A percentile compares a stretch with the other conserved stretches of the same genome.
phyloP scores from a whole-genome alignment of 2,113 vertebrate genomes.

The Rhabdornis inornatus region DNA sequence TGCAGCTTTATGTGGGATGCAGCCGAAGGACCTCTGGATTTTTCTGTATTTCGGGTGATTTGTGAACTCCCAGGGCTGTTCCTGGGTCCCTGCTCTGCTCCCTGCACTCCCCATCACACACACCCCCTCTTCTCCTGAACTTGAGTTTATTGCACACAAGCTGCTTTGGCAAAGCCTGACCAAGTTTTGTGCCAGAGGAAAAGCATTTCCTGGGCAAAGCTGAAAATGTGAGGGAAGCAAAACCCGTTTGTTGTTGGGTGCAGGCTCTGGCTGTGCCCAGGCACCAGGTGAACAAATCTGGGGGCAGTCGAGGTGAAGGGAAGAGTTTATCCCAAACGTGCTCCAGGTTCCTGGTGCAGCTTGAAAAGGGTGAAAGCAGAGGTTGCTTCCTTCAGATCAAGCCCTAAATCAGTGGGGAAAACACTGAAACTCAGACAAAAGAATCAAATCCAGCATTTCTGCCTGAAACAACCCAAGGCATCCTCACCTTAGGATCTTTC shows the following conservation, averaged over 20 bases:
- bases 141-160: background rate
- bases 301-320: background rate
- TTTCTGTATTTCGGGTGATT: background rate
- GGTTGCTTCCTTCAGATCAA: background rate
- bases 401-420: background rate
- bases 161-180: background rate
- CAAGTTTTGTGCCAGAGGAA: background rate
- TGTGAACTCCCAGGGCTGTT: background rate
- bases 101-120: background rate
- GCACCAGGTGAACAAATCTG: rapidly evolving
- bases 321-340: rapidly evolving
- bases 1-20: background rate
- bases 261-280: rapidly evolving
- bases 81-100: background rate
- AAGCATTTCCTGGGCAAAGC: background rate
- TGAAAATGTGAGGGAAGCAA: no score
- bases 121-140: background rate
- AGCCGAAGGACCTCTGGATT: rapidly evolving
- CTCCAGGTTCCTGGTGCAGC: background rate
- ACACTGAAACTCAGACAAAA: background rate
- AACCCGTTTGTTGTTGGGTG: rapidly evolving
- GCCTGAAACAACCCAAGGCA: background rate
- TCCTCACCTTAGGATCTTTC: background rate
- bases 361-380: background rate
- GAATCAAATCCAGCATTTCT: background rate